These are phyloP conservation scores for Miichthys miiuy DNA, from an alignment of 2,797 vertebrate genomes.

Conservation along the genomic window DNA sequence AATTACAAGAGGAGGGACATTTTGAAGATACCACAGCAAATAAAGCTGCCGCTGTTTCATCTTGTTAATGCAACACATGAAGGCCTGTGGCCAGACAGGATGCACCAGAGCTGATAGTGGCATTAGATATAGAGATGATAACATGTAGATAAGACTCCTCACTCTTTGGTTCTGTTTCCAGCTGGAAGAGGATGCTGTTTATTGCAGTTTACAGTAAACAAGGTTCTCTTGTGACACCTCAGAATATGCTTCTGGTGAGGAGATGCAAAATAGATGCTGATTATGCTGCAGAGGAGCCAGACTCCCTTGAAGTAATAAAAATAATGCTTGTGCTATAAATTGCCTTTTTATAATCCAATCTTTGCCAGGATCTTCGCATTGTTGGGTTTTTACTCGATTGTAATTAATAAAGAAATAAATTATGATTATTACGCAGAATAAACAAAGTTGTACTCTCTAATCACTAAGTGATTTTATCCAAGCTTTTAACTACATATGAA, in stretches of 20 bases:
- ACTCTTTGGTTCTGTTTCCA: background rate
- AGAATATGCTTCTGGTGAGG: conserved; percentile 42
- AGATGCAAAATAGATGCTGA: conserved; percentile 49
- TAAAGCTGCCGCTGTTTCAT: conserved; percentile 7
- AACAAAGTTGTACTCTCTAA: background rate
- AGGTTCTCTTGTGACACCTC: conserved; percentile 21
- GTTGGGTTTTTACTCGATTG: background rate
- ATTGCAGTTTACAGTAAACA: conserved; percentile 41
- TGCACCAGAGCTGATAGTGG: conserved; percentile 14
- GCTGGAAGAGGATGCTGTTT: conserved; percentile 27
- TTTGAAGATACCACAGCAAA: conserved; percentile 23
- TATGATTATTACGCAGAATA: background rate
- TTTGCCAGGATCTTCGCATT: background rate
- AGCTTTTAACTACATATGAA: background rate
- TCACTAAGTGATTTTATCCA: background rate
- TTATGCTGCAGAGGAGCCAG: conserved; percentile 40
- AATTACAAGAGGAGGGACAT: conserved; percentile 22
- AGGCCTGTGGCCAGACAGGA: conserved; percentile 30
- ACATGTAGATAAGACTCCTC: conserved; percentile 22
- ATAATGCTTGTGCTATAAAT: background rate
- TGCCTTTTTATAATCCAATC: background rate
- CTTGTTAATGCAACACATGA: conserved; percentile 18
- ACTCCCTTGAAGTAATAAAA: conserved; percentile 10
- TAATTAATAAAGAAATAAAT: background rate
- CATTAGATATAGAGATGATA: conserved; percentile 18